These are phyloP conservation scores for Hydrotaea cyrtoneurina DNA, from an alignment of 2,888 invertebrate genomes.

Conservation along the genomic window DNA sequence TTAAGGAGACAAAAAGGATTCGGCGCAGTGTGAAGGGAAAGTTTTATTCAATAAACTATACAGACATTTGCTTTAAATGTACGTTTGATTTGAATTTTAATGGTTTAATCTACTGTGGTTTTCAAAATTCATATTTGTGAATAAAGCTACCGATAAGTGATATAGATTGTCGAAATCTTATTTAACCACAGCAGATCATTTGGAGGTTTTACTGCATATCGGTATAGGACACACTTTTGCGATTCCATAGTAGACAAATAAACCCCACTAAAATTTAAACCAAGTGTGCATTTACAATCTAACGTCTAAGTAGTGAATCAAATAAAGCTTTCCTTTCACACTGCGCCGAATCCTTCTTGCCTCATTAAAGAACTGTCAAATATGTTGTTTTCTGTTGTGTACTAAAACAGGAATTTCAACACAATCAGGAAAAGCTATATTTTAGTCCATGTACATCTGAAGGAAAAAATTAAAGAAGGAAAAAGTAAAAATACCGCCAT, in stretches of 20 bases:
- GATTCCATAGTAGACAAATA: too few species aligned
- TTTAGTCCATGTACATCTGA: constrained; percentile 14
- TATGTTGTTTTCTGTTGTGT: constrained; percentile 5
- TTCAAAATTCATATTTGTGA: too few species aligned
- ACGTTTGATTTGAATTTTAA: too few species aligned
- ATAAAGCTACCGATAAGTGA: too few species aligned
- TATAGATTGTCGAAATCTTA: too few species aligned
- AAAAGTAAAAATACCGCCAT: constrained; percentile 9
- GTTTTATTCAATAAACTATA: not conserved
- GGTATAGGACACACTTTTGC: too few species aligned
- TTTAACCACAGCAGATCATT: too few species aligned
- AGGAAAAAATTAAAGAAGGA: constrained; percentile 3
- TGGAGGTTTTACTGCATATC: too few species aligned
- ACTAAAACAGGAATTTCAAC: constrained; percentile 12
- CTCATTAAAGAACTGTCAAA: constrained; percentile 11
- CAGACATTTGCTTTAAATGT: not conserved
- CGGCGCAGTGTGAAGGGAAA: constrained; percentile 46
- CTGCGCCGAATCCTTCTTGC: constrained; percentile 52
- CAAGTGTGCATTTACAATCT: not conserved
- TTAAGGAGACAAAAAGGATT: constrained; percentile 22
- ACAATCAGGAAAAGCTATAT: constrained; percentile 53
- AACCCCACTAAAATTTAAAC: too few species aligned
- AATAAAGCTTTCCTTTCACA: not conserved
- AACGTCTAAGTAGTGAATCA: not conserved
- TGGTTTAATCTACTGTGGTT: too few species aligned